These are phyloP conservation scores for Tinea semifulvella DNA, from an alignment of 2,888 invertebrate genomes.

Conservation along the genomic window DNA sequence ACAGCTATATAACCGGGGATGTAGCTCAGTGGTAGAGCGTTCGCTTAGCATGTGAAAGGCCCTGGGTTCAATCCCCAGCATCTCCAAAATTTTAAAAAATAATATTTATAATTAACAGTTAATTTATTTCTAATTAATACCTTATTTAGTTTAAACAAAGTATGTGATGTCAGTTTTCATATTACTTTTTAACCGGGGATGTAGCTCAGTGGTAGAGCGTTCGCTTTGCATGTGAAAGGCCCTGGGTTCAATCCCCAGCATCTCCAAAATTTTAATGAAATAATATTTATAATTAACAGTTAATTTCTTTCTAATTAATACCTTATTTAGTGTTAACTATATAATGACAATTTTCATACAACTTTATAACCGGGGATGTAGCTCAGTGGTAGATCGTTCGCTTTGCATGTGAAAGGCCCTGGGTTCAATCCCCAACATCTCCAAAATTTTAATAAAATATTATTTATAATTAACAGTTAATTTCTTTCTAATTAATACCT, in stretches of 20 bases:
- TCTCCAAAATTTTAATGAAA: constrained; percentile 70
- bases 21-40: constrained; percentile 99
- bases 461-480: neutral
- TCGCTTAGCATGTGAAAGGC: constrained; percentile 99
- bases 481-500: neutral
- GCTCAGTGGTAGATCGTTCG: constrained; percentile 93
- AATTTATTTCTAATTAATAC: no score
- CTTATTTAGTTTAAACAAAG: no score
- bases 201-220: constrained; percentile 99
- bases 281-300: neutral
- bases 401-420: constrained; percentile 87
- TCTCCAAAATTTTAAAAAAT: constrained; percentile 78
- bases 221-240: constrained; percentile 99
- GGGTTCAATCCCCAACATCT: constrained; percentile 86
- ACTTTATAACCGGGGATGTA: constrained; percentile 67
- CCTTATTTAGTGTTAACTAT: no score
- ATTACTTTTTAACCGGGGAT: no score
- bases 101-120: no score
- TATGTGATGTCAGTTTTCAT: no score
- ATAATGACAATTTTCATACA: neutral
- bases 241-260: constrained; percentile 94
- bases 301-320: no score
- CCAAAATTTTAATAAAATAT: constrained; percentile 35
- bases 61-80: constrained; percentile 94
- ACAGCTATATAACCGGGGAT: constrained; percentile 63